Conservation (phyloP, 2,888 invertebrate genomes). For the Thera obeliscata region DNA sequence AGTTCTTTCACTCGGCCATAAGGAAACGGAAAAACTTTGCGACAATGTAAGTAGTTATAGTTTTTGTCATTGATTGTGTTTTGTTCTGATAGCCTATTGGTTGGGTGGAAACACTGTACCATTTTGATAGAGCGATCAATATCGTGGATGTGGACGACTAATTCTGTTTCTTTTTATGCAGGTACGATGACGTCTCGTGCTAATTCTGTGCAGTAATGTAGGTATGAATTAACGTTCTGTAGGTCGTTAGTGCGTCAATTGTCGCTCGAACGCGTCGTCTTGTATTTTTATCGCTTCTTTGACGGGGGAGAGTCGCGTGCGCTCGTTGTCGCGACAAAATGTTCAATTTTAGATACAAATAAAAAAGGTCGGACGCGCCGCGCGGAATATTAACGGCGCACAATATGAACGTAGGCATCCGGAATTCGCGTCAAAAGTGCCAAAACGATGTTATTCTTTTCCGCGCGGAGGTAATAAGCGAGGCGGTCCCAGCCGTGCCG, state of each 20-base stretch:
- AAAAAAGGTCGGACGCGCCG: constrained; percentile 83
- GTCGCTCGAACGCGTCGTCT: constrained; percentile 62
- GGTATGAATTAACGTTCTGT: constrained; percentile 56
- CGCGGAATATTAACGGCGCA: constrained; percentile 82
- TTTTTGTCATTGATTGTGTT: constrained; percentile 38
- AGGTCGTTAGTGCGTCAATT: constrained; percentile 70
- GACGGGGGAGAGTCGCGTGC: constrained; percentile 67
- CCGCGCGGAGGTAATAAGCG: constrained; percentile 81
- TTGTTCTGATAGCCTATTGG: constrained; percentile 30
- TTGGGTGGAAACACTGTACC: constrained; percentile 21
- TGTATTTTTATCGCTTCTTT: constrained; percentile 78
- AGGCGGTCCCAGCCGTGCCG: constrained; percentile 74
- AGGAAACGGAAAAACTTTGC: constrained; percentile 43
- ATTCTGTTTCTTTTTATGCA: constrained; percentile 23
- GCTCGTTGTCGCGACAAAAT: constrained; percentile 83
- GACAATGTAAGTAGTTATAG: constrained; percentile 30
- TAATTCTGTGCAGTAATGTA: constrained; percentile 55
- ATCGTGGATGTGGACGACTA: constrained; percentile 27
- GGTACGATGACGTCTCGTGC: constrained; percentile 33
- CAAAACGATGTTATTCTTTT: constrained; percentile 83
- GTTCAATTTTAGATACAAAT: constrained; percentile 85
- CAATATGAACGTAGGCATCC: constrained; percentile 83
- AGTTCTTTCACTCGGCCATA: constrained; percentile 50
- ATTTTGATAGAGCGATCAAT: constrained; percentile 21
- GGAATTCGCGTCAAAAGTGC: constrained; percentile 82